phyloP scores from a whole-genome alignment of 2,113 vertebrate species.

The Glaucidium brasilianum region DNA sequence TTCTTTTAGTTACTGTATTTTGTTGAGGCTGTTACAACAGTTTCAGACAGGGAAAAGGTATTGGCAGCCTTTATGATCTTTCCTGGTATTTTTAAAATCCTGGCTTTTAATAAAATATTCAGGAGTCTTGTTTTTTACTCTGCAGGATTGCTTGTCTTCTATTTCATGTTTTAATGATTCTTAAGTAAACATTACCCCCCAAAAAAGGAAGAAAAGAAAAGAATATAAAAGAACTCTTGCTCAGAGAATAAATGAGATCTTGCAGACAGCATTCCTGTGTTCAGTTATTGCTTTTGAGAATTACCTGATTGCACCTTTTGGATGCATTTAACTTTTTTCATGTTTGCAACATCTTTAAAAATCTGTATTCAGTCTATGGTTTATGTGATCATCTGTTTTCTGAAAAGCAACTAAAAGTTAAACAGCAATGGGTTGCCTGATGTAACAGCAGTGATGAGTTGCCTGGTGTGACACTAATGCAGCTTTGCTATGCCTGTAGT shows the following conservation, averaged over 20 bases:
- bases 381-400: not conserved
- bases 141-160: not conserved
- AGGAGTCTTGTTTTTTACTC: not conserved
- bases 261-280: not conserved
- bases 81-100: not conserved
- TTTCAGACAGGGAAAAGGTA: not conserved
- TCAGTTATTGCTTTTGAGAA: not conserved
- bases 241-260: not conserved
- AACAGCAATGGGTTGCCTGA: not conserved
- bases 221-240: not conserved
- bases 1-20: not conserved
- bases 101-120: not conserved
- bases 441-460: not conserved
- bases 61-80: not conserved
- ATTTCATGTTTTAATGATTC: not conserved
- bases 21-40: not conserved
- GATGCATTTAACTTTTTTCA: not conserved
- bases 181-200: not conserved
- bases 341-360: not conserved
- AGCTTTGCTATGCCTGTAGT: not conserved
- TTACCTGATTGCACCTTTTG: not conserved
- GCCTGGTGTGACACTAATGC: not conserved
- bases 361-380: not conserved
- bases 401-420: not conserved
- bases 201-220: not conserved